These are phyloP conservation scores for Poeciliopsis infans DNA, from an alignment of 2,797 vertebrate genomes.

Conservation along the genomic window DNA sequence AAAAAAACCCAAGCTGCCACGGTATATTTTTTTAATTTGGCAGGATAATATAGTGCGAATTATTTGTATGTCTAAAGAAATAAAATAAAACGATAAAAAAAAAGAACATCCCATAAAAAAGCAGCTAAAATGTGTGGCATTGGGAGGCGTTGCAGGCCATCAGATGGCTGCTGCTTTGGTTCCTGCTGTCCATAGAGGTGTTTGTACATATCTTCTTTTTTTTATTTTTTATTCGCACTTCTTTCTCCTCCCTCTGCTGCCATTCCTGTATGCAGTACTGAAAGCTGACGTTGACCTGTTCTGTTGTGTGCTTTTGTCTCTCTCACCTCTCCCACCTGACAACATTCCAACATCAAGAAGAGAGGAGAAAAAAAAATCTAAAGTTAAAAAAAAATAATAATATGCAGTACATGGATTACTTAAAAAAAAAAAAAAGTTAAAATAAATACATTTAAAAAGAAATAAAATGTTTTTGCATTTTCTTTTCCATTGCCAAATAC, in stretches of 20 bases:
- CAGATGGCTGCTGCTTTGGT: conserved; percentile 88
- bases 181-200: conserved; percentile 92
- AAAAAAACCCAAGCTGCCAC: conserved; percentile 99
- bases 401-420: conserved; percentile 95
- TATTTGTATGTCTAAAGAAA: conserved; percentile 99
- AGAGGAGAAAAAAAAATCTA: conserved; percentile 36
- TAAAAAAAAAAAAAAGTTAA: conserved; percentile 72
- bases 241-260: conserved; percentile 82
- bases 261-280: conserved; percentile 98
- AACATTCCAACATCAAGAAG: conserved; percentile 94
- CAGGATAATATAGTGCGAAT: conserved; percentile 99
- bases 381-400: conserved; percentile 79
- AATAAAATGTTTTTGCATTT: conserved; percentile 91
- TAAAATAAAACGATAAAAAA: conserved; percentile 70
- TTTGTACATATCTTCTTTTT: conserved; percentile 97
- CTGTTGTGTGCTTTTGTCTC: conserved; percentile 97
- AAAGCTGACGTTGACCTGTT: conserved; percentile 99
- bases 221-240: conserved; percentile 57
- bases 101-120: conserved; percentile 81
- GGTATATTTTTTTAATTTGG: conserved; percentile 99
- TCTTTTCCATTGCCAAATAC: conserved; percentile 99
- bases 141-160: conserved; percentile 90
- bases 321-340: conserved; percentile 88
- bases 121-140: conserved; percentile 90
- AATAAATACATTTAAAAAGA: conserved; percentile 80